Base-by-base conservation (phyloP, 2,113 vertebrate species). In the Antidorcas marsupialis region DNA sequence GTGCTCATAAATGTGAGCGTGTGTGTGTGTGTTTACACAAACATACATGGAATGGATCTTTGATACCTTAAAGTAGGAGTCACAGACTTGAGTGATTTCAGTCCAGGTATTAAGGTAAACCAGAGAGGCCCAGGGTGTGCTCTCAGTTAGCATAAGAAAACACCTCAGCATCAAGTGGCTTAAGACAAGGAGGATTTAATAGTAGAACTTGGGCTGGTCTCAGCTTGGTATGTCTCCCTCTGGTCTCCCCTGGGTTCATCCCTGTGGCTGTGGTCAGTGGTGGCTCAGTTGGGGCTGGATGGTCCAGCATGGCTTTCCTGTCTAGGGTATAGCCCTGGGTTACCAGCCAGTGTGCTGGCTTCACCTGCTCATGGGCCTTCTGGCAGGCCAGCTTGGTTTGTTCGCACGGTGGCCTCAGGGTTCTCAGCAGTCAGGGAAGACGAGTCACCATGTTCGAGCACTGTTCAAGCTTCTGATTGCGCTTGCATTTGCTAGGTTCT, bases 341-440 rank as follows among this genome's bases (percentile, higher is more conserved):
- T 47, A n/a, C 23, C 14, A 6, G 64, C n/a, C 76, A 50, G n/a
- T 25, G 1, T 15, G 6, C 78, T 50, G 0, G 1, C 33, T 57
- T 85, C 36, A 43, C 43, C 33, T 74, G 15, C n/a, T n/a, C n/a
- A 3, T 1, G 12, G 23, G 36, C 57, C 50, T 36, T 50, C 43
- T 2, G 10, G 81, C 1, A 64, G 60, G 59, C 33, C 27, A 27
- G 27, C 6, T 2, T 28, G 55, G 25, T 81, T 85, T 85, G 23
- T 86, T 64, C 52, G 6, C 25, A 2, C 1, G 50, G 27, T 21
- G 55, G 62, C 62, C 62, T 74, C 7, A 13, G 25, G 55, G 33
- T 59, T 91, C 52, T 78, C 30, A 14, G 50, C 17, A 87, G 55
- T 45, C 59, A 36, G 59, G 86, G 33, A 45, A 17, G 62, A 74